phyloP scores from a whole-genome alignment of 2,797 vertebrate genomes.

The Manis pentadactyla region DNA sequence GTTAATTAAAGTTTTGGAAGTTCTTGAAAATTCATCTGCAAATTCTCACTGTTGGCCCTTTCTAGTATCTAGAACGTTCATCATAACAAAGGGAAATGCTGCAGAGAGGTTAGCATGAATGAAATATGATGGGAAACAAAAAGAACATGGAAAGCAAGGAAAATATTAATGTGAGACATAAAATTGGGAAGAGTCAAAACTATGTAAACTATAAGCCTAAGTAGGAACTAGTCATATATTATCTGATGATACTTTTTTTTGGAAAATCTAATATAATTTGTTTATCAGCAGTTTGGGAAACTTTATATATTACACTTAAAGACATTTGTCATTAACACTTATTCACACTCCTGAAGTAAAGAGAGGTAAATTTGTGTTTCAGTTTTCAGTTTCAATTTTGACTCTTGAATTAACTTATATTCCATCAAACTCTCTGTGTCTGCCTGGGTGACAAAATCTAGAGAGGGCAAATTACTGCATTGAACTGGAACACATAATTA shows the following conservation, averaged over 20 bases:
- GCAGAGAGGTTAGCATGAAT: background rate
- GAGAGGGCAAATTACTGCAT: background rate
- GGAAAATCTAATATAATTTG: background rate
- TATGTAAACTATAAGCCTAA: background rate
- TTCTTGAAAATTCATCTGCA: background rate
- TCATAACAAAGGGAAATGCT: background rate
- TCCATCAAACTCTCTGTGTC: background rate
- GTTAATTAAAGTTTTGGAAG: background rate
- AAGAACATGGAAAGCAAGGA: background rate
- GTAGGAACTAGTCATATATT: background rate
- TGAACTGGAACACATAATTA: conserved; percentile 36
- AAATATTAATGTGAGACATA: background rate
- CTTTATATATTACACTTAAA: background rate
- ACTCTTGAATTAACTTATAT: background rate
- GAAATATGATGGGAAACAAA: background rate
- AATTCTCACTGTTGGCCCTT: background rate
- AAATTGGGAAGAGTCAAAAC: background rate
- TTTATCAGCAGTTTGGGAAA: conserved; percentile 4
- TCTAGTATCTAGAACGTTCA: background rate
- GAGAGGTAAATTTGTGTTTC: background rate
- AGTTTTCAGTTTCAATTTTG: conserved; percentile 13
- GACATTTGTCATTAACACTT: background rate
- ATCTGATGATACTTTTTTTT: background rate
- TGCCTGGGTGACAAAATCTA: conserved; percentile 28
- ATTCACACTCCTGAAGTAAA: background rate